Conservation (phyloP, 1,140 invertebrate species). For the Drosophila sproati region DNA sequence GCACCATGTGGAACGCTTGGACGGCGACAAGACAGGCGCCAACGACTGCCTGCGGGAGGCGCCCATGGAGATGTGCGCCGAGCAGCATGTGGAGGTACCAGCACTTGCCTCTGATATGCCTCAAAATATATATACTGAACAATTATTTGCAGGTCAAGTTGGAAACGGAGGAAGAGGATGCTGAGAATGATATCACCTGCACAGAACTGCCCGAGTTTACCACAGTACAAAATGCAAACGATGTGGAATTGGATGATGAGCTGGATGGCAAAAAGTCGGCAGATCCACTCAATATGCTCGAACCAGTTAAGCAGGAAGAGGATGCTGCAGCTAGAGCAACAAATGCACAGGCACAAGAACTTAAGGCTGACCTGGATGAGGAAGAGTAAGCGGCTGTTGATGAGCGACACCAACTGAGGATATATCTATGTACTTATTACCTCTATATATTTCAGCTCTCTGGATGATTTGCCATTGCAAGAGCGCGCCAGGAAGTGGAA, state of each 20-base stretch:
- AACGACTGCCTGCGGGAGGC: constrained; percentile 62
- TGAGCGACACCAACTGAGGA: background rate
- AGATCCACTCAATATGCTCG: constrained; percentile 66
- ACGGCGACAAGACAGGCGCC: constrained; percentile 1
- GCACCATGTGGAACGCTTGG: constrained; percentile 43
- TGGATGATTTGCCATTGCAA: constrained; percentile 60
- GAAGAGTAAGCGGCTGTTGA: constrained; percentile 55
- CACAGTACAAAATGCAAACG: constrained; percentile 34
- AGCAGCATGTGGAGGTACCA: constrained; percentile 63
- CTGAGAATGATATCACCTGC: constrained; percentile 57
- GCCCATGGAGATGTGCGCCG: constrained; percentile 69
- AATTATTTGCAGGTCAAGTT: constrained; percentile 49
- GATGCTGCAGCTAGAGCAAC: constrained; percentile 9
- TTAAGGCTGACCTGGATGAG: constrained; percentile 51
- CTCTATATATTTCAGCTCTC: constrained; percentile 43
- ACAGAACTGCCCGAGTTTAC: constrained; percentile 54
- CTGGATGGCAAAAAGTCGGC: constrained; percentile 52
- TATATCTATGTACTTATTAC: background rate
- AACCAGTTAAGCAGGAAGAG: constrained; percentile 56
- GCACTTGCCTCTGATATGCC: background rate
- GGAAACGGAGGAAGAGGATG: constrained; percentile 65
- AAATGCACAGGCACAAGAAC: constrained; percentile 9
- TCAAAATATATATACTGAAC: background rate
- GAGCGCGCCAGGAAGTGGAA: constrained; percentile 61
- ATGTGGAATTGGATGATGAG: constrained; percentile 15